Evolutionary conservation across 2,113 vertebrate genomes (phyloP).

Genomic region (Bos indicus): DNA sequence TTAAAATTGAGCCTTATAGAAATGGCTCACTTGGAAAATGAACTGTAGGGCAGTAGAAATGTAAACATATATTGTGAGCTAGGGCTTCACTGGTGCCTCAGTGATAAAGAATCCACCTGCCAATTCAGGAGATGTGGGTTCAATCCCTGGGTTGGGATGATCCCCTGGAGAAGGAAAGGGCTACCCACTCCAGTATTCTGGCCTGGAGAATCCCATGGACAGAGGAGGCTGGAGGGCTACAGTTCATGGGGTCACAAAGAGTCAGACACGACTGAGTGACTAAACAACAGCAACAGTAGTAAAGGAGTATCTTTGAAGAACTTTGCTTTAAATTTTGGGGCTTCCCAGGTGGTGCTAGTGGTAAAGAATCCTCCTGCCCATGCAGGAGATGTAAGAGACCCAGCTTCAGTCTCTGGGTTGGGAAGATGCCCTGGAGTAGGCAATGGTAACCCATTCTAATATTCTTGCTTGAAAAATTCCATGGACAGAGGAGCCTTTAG

Average conservation of each 20-base stretch:
- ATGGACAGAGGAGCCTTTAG: neutral
- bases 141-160: neutral
- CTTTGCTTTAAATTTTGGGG: neutral
- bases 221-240: neutral
- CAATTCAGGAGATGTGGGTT: neutral
- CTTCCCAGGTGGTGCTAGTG: neutral
- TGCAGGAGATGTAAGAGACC: neutral
- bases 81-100: neutral
- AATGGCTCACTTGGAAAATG: neutral
- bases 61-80: neutral
- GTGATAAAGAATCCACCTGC: neutral
- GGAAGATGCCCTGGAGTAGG: neutral
- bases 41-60: too few relatives aligned
- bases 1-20: neutral
- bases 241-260: neutral
- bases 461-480: neutral
- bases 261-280: accelerated
- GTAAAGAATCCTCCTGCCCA: neutral
- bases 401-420: neutral
- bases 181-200: neutral
- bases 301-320: neutral
- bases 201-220: neutral
- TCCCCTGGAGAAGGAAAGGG: neutral
- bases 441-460: neutral
- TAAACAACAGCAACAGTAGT: neutral